phyloP scores from a whole-genome alignment of 2,113 vertebrate genomes.

The Trogon surrucura region DNA sequence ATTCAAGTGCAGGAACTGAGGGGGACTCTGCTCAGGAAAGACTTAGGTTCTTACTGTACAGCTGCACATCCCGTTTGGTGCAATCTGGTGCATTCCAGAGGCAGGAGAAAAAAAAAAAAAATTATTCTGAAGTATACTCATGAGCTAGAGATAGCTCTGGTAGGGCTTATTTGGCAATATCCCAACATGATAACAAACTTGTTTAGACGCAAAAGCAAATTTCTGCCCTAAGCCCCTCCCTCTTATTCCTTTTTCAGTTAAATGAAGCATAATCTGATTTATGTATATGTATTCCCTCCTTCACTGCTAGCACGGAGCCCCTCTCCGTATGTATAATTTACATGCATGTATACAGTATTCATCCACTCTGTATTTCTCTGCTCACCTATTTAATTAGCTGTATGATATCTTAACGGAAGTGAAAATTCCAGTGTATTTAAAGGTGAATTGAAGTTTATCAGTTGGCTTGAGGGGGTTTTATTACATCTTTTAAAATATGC shows the following conservation, averaged over 20 bases:
- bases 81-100: constrained; percentile 50
- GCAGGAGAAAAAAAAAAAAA: background rate
- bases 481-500: background rate
- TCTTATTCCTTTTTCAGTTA: constrained; percentile 27
- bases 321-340: constrained; percentile 23
- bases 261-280: constrained; percentile 35
- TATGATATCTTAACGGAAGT: background rate
- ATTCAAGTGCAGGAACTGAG: background rate
- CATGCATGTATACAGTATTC: background rate
- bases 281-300: background rate
- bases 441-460: constrained; percentile 35
- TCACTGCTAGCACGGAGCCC: background rate
- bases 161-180: background rate
- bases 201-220: constrained; percentile 26
- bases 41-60: background rate
- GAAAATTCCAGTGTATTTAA: constrained; percentile 21
- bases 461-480: background rate
- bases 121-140: background rate
- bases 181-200: constrained; percentile 6
- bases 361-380: constrained; percentile 9
- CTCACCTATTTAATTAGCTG: constrained; percentile 19
- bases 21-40: background rate
- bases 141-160: background rate
- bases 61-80: constrained; percentile 11
- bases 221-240: constrained; percentile 22